Conservation (phyloP, 2,888 invertebrate species). For the Ophioninae sp. region DNA sequence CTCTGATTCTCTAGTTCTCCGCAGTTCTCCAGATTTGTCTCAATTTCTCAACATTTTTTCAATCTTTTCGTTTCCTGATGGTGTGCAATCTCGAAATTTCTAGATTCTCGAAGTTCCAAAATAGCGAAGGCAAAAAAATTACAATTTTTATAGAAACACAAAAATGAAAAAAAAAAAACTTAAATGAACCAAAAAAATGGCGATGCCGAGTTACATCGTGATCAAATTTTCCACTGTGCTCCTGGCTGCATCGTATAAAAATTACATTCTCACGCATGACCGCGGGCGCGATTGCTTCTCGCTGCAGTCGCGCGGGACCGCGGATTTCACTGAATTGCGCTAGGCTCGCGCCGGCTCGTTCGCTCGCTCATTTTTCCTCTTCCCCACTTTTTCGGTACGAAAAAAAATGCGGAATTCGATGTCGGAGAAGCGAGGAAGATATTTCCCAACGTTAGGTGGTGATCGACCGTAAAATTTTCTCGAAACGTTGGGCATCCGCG, state of each 20-base stretch:
- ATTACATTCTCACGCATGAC: neutral
- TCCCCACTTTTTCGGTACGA: neutral
- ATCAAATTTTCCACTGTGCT: neutral
- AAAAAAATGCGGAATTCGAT: neutral
- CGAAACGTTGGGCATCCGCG: neutral
- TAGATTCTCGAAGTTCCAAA: no score
- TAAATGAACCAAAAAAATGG: no score
- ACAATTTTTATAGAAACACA: neutral
- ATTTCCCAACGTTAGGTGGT: neutral
- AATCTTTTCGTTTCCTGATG: no score
- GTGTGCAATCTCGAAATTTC: no score
- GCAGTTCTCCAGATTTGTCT: no score
- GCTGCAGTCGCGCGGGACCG: conserved; percentile 1
- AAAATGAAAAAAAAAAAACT: neutral
- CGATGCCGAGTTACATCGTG: no score
- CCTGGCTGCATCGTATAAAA: neutral
- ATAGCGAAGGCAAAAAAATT: no score
- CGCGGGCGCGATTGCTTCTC: neutral
- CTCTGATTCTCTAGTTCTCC: no score
- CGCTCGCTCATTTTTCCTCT: neutral
- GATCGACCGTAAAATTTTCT: neutral
- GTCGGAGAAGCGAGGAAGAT: neutral
- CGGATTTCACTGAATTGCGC: neutral
- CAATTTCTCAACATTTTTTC: no score
- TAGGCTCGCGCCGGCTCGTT: neutral